Conservation (phyloP, 2,888 invertebrate genomes). For the Oxycera nigricornis region DNA sequence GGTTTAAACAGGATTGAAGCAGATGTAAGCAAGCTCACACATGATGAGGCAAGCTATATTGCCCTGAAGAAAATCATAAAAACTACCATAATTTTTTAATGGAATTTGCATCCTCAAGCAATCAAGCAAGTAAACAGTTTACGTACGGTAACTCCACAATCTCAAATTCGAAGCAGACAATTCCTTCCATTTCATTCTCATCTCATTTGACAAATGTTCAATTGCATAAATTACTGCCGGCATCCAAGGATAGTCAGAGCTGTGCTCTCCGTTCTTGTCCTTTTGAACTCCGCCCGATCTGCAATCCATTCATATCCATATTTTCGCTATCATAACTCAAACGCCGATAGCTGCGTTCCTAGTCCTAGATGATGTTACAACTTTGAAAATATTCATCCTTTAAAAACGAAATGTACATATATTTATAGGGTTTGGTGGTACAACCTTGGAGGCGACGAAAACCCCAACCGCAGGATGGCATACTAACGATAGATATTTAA, state of each 20-base stretch:
- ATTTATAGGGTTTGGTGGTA: slow-evolving; percentile 43
- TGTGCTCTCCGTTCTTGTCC: background rate
- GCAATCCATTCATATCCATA: slow-evolving; percentile 25
- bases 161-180: background rate
- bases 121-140: background rate
- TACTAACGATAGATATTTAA: background rate
- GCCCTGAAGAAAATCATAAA: too few relatives aligned
- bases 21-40: too few relatives aligned
- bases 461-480: background rate
- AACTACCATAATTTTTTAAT: too few relatives aligned
- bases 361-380: background rate
- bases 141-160: background rate
- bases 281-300: background rate
- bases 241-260: background rate
- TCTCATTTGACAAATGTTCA: slow-evolving; percentile 45
- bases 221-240: slow-evolving; percentile 46
- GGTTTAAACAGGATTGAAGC: too few relatives aligned
- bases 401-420: slow-evolving; percentile 45
- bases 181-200: slow-evolving; percentile 32
- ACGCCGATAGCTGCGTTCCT: background rate
- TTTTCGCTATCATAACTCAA: slow-evolving; percentile 27
- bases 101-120: too few relatives aligned
- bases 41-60: too few relatives aligned
- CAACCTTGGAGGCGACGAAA: slow-evolving; percentile 23
- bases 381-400: slow-evolving; percentile 45